A percentile compares a stretch with the other conserved stretches of the same genome.
Evolutionary conservation across 2,888 invertebrate species (phyloP).

Genomic region (Leptopilina myrica): DNA sequence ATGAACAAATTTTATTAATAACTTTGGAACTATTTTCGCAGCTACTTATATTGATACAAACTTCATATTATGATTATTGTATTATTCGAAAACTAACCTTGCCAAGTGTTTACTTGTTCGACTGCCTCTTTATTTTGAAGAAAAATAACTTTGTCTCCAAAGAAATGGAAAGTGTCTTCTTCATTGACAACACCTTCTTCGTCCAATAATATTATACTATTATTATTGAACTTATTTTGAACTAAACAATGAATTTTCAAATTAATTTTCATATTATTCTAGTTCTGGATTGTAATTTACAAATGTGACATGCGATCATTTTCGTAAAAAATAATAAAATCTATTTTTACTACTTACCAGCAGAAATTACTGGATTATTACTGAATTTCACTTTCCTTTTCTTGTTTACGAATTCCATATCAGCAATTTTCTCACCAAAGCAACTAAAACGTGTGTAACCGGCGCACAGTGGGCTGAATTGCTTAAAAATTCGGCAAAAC

Average conservation of each 20-base stretch:
- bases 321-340: background rate
- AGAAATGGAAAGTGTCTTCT: constrained; percentile 7
- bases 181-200: background rate
- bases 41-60: too few species aligned
- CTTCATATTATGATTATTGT: background rate
- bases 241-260: background rate
- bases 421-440: too few species aligned
- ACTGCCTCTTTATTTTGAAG: background rate
- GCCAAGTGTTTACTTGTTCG: background rate
- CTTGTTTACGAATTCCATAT: too few species aligned
- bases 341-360: background rate
- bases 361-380: background rate
- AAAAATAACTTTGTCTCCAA: background rate
- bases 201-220: background rate
- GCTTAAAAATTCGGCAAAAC: too few species aligned
- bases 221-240: background rate
- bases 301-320: background rate
- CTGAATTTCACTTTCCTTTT: too few species aligned
- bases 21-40: too few species aligned
- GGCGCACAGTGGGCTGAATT: too few species aligned
- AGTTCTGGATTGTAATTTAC: background rate
- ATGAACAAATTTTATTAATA: too few species aligned
- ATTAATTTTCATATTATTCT: background rate
- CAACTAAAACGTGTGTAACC: too few species aligned
- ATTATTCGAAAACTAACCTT: background rate